Percentiles rank a stretch among this genome's conserved stretches.
These are phyloP conservation scores for Cheilosia soror DNA, from an alignment of 2,888 invertebrate genomes.

Conservation along the genomic window DNA sequence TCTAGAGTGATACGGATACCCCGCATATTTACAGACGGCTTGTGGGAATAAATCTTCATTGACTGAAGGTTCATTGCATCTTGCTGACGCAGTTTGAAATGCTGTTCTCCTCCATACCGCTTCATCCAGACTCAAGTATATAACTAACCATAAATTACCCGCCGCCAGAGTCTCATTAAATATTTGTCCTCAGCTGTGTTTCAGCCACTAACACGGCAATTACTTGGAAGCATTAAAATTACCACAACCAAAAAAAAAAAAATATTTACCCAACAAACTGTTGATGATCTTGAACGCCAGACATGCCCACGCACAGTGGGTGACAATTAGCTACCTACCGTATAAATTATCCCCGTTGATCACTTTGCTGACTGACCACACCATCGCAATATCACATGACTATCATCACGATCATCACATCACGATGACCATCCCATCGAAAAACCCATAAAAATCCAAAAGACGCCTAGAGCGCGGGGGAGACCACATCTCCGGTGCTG, in stretches of 20 bases:
- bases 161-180: slow-evolving; percentile 5
- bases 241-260: slow-evolving; percentile 8
- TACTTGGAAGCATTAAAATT: slow-evolving; percentile 40
- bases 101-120: too few species aligned
- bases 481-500: background rate
- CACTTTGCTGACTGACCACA: slow-evolving; percentile 57
- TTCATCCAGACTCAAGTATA: too few species aligned
- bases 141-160: slow-evolving; percentile 5
- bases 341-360: slow-evolving; percentile 42
- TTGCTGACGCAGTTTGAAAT: too few species aligned
- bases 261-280: background rate
- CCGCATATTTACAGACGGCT: too few species aligned
- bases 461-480: slow-evolving; percentile 17
- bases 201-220: slow-evolving; percentile 38
- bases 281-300: slow-evolving; percentile 1
- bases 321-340: slow-evolving; percentile 76
- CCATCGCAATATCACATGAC: slow-evolving; percentile 62
- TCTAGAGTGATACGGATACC: too few species aligned
- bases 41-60: too few species aligned
- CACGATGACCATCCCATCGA: slow-evolving; percentile 54
- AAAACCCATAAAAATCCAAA: slow-evolving; percentile 70
- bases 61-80: too few species aligned
- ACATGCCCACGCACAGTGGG: slow-evolving; percentile 77
- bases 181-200: background rate
- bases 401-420: slow-evolving; percentile 73